phyloP scores from a whole-genome alignment of 2,888 invertebrate genomes.

The Meandrusa payeni region DNA sequence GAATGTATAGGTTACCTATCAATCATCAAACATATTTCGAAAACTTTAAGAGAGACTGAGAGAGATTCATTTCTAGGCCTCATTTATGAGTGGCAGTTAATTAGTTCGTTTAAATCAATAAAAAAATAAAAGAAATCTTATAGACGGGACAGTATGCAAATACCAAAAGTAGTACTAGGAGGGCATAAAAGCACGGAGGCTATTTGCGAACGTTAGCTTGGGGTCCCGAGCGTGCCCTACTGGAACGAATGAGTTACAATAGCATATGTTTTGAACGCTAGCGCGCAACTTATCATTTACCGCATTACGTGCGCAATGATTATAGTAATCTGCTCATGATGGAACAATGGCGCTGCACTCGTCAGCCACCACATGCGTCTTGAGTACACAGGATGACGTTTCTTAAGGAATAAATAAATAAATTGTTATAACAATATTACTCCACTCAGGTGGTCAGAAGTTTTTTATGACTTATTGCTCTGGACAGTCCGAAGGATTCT shows the following conservation, averaged over 20 bases:
- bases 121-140: too few species aligned
- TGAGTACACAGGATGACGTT: constrained; percentile 50
- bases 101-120: too few species aligned
- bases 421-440: too few species aligned
- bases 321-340: constrained; percentile 77
- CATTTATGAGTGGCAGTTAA: too few species aligned
- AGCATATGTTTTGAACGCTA: constrained; percentile 77
- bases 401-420: too few species aligned
- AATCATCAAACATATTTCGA: too few species aligned
- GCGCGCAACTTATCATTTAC: constrained; percentile 78
- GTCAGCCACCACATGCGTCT: constrained; percentile 60
- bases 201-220: constrained; percentile 18
- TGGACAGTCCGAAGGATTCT: too few species aligned
- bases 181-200: constrained; percentile 13
- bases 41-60: too few species aligned
- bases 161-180: constrained; percentile 6
- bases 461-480: too few species aligned
- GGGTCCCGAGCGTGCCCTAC: constrained; percentile 44
- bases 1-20: too few species aligned
- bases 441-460: too few species aligned
- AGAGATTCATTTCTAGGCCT: too few species aligned
- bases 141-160: constrained; percentile 5
- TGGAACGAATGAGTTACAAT: constrained; percentile 74
- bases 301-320: constrained; percentile 76
- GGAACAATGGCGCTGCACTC: constrained; percentile 69